A percentile compares a stretch with the other conserved stretches of the same genome.
Evolutionary conservation across 2,113 vertebrate species (phyloP).

Genomic region (Copsychus sechellarum): DNA sequence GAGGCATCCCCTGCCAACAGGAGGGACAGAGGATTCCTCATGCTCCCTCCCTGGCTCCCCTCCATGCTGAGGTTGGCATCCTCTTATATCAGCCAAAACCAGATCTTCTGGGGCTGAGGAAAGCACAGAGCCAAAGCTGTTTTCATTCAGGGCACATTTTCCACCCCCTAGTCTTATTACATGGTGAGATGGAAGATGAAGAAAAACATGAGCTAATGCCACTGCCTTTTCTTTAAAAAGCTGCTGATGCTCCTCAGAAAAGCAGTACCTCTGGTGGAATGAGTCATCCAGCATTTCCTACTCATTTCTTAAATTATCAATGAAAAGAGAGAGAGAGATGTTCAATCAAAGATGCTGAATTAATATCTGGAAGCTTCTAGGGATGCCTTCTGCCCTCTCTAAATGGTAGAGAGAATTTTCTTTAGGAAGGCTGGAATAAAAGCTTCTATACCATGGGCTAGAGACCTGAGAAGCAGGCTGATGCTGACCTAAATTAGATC

Average conservation of each 20-base stretch:
- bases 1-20: not conserved
- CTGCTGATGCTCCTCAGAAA: constrained; percentile 27
- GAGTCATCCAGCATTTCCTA: constrained; percentile 48
- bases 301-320: constrained; percentile 49
- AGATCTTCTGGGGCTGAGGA: not conserved
- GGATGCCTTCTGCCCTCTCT: not conserved
- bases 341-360: not conserved
- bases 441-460: not conserved
- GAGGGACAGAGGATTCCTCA: not conserved
- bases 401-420: not conserved
- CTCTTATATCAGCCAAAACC: not conserved
- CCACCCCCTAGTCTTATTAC: not conserved
- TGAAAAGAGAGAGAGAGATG: not conserved
- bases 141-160: not conserved
- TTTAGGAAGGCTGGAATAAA: not conserved
- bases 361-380: not conserved
- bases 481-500: not conserved
- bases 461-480: not conserved
- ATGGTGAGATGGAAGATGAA: not conserved
- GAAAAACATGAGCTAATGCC: not conserved
- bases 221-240: constrained; percentile 36
- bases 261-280: constrained; percentile 34
- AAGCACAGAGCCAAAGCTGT: not conserved
- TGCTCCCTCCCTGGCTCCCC: not conserved
- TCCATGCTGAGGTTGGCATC: not conserved